Conservation (phyloP, 2,888 invertebrate genomes). For the Pristionchus exspectatus region DNA sequence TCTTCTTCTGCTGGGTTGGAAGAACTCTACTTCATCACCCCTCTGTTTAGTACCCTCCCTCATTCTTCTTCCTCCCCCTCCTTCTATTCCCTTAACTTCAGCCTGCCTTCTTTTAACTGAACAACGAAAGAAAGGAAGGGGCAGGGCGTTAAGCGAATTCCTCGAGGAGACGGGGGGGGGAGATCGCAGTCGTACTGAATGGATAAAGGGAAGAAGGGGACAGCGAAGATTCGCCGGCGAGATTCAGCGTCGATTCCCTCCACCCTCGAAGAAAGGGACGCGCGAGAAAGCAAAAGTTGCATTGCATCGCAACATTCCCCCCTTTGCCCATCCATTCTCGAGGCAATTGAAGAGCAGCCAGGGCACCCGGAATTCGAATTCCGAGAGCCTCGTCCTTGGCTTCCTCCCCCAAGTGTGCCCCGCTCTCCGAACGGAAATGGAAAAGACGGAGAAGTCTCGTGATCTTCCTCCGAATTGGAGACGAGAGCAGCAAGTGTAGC, state of each 20-base stretch:
- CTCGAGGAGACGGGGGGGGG: not conserved
- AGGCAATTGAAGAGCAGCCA: not conserved
- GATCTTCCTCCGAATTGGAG: not conserved
- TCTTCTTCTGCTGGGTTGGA: not conserved
- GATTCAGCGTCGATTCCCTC: not conserved
- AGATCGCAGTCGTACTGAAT: slow-evolving; percentile 36
- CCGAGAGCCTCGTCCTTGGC: not conserved
- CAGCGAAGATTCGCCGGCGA: not conserved
- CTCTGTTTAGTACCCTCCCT: not conserved
- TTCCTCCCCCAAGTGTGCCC: not conserved
- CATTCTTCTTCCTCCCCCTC: not conserved
- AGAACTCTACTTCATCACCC: not conserved
- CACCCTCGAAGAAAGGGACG: not conserved
- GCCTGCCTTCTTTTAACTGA: not conserved
- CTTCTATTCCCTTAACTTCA: not conserved
- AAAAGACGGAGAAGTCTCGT: not conserved
- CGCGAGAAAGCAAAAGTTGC: not conserved
- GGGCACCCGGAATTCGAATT: slow-evolving; percentile 29
- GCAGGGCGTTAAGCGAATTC: slow-evolving; percentile 33
- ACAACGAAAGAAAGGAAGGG: not conserved
- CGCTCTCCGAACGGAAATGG: slow-evolving; percentile 21
- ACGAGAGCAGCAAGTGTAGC: not conserved
- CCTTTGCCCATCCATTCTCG: not conserved
- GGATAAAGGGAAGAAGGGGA: slow-evolving; percentile 1
- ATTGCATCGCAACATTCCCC: not conserved